These are phyloP conservation scores for Pentalonia nigronervosa DNA, from an alignment of 1,140 invertebrate species.

Conservation along the genomic window DNA sequence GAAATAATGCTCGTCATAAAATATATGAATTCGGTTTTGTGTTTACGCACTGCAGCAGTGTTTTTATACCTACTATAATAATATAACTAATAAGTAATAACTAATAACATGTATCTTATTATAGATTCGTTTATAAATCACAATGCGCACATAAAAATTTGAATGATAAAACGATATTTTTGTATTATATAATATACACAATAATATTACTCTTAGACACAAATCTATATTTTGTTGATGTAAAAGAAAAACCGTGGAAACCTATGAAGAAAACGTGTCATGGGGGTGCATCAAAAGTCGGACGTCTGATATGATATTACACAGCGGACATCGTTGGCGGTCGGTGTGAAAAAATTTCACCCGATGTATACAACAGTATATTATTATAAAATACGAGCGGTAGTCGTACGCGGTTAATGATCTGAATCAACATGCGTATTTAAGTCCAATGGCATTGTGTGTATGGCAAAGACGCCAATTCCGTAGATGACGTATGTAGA, in stretches of 20 bases:
- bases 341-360: not conserved
- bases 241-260: not conserved
- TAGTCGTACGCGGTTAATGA: not conserved
- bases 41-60: not conserved
- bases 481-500: not conserved
- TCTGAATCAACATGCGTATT: not conserved
- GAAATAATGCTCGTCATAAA: conserved; percentile 35
- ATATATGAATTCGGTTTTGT: not conserved
- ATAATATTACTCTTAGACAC: not conserved
- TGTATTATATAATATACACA: not conserved
- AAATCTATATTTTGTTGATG: not conserved
- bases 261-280: not conserved
- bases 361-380: too few species aligned
- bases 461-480: not conserved
- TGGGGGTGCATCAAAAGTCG: not conserved
- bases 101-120: too few species aligned
- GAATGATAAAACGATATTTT: not conserved
- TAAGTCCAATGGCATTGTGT: not conserved
- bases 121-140: not conserved
- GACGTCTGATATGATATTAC: not conserved
- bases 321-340: too few species aligned
- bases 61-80: too few species aligned
- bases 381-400: not conserved
- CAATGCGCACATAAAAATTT: not conserved
- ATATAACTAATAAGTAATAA: too few species aligned